These are phyloP conservation scores for Sorex araneus DNA, from an alignment of 2,113 vertebrate genomes.

Conservation along the genomic window DNA sequence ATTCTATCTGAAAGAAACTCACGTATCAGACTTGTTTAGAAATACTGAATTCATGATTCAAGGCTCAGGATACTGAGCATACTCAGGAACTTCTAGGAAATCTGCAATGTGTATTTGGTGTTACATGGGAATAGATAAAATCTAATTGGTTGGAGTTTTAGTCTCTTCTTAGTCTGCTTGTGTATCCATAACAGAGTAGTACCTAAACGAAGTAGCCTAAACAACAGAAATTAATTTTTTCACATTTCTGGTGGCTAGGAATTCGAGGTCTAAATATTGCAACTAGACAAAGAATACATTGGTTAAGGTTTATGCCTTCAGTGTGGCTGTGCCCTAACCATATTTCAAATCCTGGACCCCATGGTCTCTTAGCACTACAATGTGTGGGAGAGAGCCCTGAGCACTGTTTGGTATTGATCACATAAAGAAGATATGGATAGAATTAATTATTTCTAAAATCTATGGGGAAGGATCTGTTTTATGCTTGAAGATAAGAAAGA, in stretches of 20 bases:
- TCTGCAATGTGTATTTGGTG: not conserved
- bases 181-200: not conserved
- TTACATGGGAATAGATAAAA: not conserved
- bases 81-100: conserved; percentile 31
- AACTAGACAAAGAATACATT: too few relatives aligned
- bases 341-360: too few relatives aligned
- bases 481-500: not conserved
- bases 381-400: too few relatives aligned
- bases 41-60: not conserved
- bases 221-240: not conserved
- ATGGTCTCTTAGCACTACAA: too few relatives aligned
- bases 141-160: not conserved
- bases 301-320: too few relatives aligned
- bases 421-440: not conserved
- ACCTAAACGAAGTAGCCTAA: not conserved
- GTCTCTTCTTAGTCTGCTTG: too few relatives aligned
- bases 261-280: not conserved
- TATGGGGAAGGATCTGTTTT: not conserved
- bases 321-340: too few relatives aligned
- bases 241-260: not conserved
- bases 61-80: not conserved
- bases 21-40: not conserved
- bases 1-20: not conserved
- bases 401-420: too few relatives aligned
- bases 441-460: not conserved